Conservation (phyloP, 1,140 invertebrate genomes). For the Drosophila truncata region DNA sequence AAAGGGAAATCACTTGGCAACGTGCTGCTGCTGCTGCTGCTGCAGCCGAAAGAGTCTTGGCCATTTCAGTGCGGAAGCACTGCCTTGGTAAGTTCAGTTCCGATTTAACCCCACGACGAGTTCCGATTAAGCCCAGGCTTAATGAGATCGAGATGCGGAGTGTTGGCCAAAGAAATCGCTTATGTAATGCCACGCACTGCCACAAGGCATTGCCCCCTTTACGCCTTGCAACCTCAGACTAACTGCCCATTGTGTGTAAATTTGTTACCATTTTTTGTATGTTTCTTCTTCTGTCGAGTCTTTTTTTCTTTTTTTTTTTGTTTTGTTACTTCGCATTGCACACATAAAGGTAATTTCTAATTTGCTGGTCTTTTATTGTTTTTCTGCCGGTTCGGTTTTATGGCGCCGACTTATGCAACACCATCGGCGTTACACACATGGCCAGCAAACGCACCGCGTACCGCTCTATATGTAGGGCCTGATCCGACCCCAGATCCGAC, state of each 20-base stretch:
- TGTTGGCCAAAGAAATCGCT: slow-evolving; percentile 39
- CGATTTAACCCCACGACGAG: slow-evolving; percentile 68
- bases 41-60: background rate
- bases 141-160: slow-evolving; percentile 50
- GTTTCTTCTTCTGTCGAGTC: slow-evolving; percentile 5
- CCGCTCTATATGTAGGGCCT: slow-evolving; percentile 43
- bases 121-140: slow-evolving; percentile 67
- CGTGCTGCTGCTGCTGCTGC: slow-evolving; percentile 7
- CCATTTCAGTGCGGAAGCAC: slow-evolving; percentile 26
- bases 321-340: slow-evolving; percentile 51
- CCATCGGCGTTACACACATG: slow-evolving; percentile 52
- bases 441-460: slow-evolving; percentile 45
- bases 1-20: slow-evolving; percentile 44
- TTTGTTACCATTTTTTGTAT: slow-evolving; percentile 74
- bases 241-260: slow-evolving; percentile 79
- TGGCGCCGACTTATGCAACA: slow-evolving; percentile 68
- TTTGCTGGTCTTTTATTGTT: slow-evolving; percentile 83
- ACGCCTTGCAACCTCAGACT: slow-evolving; percentile 31
- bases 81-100: slow-evolving; percentile 59
- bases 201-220: slow-evolving; percentile 49
- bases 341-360: slow-evolving; percentile 83
- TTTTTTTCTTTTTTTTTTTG: background rate
- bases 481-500: slow-evolving; percentile 14
- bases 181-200: slow-evolving; percentile 74
- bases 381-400: slow-evolving; percentile 65